Evolutionary conservation across 92 coral and sea anemone genomes (phyloP), one percentile per base, ranked within the genome.

Genomic region (Epizoanthus rinbou): DNA sequence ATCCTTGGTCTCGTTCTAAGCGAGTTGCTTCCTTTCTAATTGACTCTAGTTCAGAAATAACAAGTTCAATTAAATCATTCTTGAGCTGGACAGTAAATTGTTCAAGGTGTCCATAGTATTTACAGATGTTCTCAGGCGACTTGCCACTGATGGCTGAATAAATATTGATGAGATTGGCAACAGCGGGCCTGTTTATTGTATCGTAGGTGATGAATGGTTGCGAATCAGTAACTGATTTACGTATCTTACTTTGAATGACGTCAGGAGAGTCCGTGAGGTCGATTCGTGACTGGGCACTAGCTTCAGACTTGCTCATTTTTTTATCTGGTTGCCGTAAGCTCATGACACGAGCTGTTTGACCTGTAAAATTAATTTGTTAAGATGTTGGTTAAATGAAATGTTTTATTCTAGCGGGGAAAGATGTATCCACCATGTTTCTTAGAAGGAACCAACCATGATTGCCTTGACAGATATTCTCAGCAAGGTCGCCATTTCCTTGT

Each of bases 291-390:
- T 85, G 39, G 39, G 83, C 59, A 15, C 88, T 88, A 15, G 88
- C 69, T 64, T 93, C 98, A 11, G 95, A 91, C 74, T 93, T 93
- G 59, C 98, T 93, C 98, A 93, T 93, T 73, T 93, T 93, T 18
- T 57, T 91, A 21, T 85, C 74, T 22, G 93, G 86, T 85, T 91
- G 91, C 7, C 98, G 89, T 24, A 93, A 80, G 65, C 95, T 93
- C 98, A 93, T 93, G 23, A 93, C 90, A 3, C 98, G 91, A 23
- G 88, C 86, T 21, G 84, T 78, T 35, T 80, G 82, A 37, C 85
- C 97, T 92, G 71, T 13, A 8, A 47, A 35, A 73, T 53, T 17
- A 10, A 33, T 3, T 8, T 39, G 33, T 28, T 31, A 4, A 67
- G 10, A 28, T 8, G 4, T 70, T 37, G 50, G 54, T 11, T 50